Evolutionary conservation across 2,888 invertebrate genomes (phyloP).

Genomic region (Agrenia bidenticulata): DNA sequence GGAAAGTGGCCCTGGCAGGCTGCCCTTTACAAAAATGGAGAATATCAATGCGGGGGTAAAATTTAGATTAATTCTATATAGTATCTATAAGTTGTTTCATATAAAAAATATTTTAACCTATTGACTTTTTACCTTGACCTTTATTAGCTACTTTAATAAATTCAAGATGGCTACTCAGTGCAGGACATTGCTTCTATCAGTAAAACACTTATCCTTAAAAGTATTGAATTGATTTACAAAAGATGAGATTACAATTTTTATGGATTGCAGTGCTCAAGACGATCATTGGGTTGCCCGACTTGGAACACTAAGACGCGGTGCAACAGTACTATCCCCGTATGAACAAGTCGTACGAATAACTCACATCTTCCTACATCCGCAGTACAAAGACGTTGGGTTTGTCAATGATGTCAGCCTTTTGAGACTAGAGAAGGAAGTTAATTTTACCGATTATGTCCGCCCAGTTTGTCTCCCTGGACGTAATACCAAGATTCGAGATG

Average conservation of each 20-base stretch:
- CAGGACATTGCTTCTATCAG: slow-evolving; percentile 81
- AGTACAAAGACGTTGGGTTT: slow-evolving; percentile 72
- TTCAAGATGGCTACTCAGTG: slow-evolving; percentile 72
- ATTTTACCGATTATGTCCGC: slow-evolving; percentile 64
- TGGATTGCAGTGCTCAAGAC: slow-evolving; percentile 67
- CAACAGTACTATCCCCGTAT: slow-evolving; percentile 72
- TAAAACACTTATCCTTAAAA: slow-evolving; percentile 58
- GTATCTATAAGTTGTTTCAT: no score
- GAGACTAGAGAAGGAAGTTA: slow-evolving; percentile 64
- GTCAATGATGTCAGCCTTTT: slow-evolving; percentile 76
- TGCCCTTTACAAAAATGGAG: slow-evolving; percentile 79
- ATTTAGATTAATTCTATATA: no score
- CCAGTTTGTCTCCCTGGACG: slow-evolving; percentile 68
- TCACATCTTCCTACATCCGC: slow-evolving; percentile 69
- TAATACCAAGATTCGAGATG: slow-evolving; percentile 61
- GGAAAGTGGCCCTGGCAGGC: slow-evolving; percentile 81
- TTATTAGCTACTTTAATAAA: slow-evolving; percentile 67
- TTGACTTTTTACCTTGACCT: not conserved
- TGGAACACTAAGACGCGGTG: slow-evolving; percentile 71
- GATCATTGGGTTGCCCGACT: slow-evolving; percentile 79
- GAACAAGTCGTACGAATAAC: slow-evolving; percentile 70
- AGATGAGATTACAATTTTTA: no score
- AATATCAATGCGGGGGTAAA: slow-evolving; percentile 84
- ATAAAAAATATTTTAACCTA: no score
- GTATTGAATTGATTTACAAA: no score